These are phyloP conservation scores for Distichodus sexfasciatus DNA, from an alignment of 2,797 vertebrate species.

Conservation along the genomic window DNA sequence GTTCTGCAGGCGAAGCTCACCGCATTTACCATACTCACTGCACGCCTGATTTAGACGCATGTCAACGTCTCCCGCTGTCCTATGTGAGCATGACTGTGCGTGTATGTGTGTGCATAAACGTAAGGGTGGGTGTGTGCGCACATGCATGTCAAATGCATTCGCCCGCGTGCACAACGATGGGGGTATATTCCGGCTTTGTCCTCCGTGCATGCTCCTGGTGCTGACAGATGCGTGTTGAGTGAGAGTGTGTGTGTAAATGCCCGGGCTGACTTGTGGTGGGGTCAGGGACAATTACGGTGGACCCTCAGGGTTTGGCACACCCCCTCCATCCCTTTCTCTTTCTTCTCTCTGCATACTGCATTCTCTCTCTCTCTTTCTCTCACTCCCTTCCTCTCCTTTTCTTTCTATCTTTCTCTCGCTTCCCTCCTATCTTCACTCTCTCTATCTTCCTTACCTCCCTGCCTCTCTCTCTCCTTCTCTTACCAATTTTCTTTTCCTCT, in stretches of 20 bases:
- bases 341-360: background rate
- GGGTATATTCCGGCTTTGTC: background rate
- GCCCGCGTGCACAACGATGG: background rate
- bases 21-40: conserved; percentile 44
- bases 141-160: background rate
- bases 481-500: too few relatives aligned
- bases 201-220: background rate
- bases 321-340: background rate
- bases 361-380: background rate
- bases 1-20: conserved; percentile 38
- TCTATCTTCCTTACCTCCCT: too few relatives aligned
- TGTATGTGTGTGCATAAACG: background rate
- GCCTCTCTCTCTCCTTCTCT: too few relatives aligned
- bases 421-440: too few relatives aligned
- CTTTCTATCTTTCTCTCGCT: too few relatives aligned
- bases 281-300: background rate
- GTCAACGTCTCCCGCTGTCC: conserved; percentile 22
- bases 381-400: background rate
- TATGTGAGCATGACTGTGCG: background rate
- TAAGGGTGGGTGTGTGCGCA: background rate
- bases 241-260: conserved; percentile 7
- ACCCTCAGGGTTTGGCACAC: background rate
- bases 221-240: conserved; percentile 6
- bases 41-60: conserved; percentile 35
- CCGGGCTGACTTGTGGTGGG: conserved; percentile 2